phyloP scores from a whole-genome alignment of 37 sponge, comb jelly and placozoan genomes.

The Agelas oroides region DNA sequence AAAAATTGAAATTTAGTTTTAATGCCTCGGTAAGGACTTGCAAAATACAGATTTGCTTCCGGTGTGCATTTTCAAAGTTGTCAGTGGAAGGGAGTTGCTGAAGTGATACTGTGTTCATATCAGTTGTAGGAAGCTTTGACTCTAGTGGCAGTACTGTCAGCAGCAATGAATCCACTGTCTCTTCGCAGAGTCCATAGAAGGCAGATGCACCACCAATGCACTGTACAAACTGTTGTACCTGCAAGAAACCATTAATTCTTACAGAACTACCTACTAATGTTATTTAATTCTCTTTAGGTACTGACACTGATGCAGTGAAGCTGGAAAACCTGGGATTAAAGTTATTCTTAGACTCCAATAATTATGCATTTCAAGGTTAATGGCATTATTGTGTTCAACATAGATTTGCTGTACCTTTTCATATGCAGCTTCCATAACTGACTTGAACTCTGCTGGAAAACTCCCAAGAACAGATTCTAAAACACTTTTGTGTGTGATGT shows the following conservation, averaged over 20 bases:
- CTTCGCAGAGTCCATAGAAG: slow-evolving; percentile 46
- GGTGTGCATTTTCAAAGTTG: background rate
- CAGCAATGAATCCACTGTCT: slow-evolving; percentile 68
- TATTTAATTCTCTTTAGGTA: too few species aligned
- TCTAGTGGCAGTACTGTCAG: slow-evolving; percentile 51
- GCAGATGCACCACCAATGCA: background rate
- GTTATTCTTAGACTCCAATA: too few species aligned
- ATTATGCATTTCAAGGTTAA: too few species aligned
- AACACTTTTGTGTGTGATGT: slow-evolving; percentile 59
- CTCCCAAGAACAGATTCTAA: slow-evolving; percentile 43
- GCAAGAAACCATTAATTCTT: too few species aligned
- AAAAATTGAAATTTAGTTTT: background rate
- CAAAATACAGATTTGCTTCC: slow-evolving; percentile 18
- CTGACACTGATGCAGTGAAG: too few species aligned
- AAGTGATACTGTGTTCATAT: too few species aligned
- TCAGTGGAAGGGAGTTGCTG: too few species aligned
- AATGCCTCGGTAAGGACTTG: slow-evolving; percentile 9
- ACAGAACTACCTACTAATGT: too few species aligned
- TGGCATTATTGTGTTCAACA: too few species aligned
- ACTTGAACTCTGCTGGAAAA: slow-evolving; percentile 61
- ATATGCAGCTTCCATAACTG: slow-evolving; percentile 22
- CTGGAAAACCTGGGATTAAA: too few species aligned
- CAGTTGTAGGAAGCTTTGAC: background rate
- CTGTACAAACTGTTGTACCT: too few species aligned
- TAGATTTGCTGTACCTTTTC: slow-evolving; percentile 39